Evolutionary conservation across 2,113 vertebrate genomes (phyloP).

Genomic region (Lontra canadensis): DNA sequence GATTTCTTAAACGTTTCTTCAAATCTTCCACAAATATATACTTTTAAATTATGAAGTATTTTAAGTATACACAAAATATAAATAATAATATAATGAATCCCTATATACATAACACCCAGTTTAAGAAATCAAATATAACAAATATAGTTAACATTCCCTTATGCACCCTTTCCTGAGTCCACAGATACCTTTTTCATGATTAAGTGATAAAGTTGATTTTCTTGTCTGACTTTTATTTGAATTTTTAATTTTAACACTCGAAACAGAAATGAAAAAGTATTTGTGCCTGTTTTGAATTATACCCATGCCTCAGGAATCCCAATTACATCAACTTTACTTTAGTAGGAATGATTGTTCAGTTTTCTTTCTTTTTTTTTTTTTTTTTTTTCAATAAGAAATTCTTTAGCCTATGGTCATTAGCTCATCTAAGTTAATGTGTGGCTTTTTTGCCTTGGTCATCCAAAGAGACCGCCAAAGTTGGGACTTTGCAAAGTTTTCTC

Average conservation of each 20-base stretch:
- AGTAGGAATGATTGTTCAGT: neutral
- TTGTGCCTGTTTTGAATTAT: conserved; percentile 35
- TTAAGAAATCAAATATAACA: conserved; percentile 50
- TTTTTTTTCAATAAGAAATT: neutral
- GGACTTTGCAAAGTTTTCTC: neutral
- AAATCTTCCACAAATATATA: conserved; percentile 51
- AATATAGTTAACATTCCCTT: neutral
- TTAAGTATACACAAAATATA: conserved; percentile 71
- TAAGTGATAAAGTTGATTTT: neutral
- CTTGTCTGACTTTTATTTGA: neutral
- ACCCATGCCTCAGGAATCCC: conserved; percentile 52
- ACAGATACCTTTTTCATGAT: conserved; percentile 40
- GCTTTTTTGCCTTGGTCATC: neutral
- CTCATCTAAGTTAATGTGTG: neutral
- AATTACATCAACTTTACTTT: conserved; percentile 44
- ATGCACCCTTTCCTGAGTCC: neutral
- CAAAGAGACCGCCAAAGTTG: neutral
- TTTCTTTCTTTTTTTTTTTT: neutral
- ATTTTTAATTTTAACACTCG: conserved; percentile 53
- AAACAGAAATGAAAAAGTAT: conserved; percentile 50
- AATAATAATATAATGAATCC: conserved; percentile 73
- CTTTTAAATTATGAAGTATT: conserved; percentile 75
- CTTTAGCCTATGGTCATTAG: neutral
- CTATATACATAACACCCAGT: conserved; percentile 11
- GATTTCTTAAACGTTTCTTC: conserved; percentile 54